Evolutionary conservation across 2,888 invertebrate species (phyloP).

Genomic region (Tanypteryx hageni): DNA sequence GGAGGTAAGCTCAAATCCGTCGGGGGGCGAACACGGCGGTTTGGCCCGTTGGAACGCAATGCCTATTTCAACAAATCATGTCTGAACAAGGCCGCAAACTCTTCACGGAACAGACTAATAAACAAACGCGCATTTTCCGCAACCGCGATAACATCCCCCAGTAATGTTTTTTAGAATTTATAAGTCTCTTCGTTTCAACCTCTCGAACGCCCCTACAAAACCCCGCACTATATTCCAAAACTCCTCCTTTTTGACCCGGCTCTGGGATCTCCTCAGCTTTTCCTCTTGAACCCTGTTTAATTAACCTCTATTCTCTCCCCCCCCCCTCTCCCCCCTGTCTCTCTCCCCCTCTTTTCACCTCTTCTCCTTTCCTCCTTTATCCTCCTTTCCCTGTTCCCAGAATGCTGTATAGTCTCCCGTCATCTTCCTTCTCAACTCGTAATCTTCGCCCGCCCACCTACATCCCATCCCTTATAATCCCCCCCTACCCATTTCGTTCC

Average conservation of each 20-base stretch:
- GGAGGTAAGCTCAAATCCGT: conserved; percentile 33
- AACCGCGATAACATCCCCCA: conserved; percentile 13
- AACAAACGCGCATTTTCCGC: conserved; percentile 20
- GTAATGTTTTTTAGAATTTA: conserved; percentile 56
- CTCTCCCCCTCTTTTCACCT: background rate
- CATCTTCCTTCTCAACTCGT: conserved; percentile 59
- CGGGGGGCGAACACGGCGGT: background rate
- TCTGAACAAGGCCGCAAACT: conserved; percentile 11
- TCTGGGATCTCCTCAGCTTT: conserved; percentile 44
- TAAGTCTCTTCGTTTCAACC: conserved; percentile 47
- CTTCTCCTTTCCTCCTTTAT: background rate
- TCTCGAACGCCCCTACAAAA: conserved; percentile 50
- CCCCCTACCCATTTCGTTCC: conserved; percentile 1
- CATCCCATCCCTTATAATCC: conserved; percentile 14
- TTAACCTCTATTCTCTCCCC: conserved; percentile 53
- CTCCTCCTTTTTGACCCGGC: conserved; percentile 58
- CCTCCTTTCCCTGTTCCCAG: conserved; percentile 23
- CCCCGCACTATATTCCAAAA: conserved; percentile 59
- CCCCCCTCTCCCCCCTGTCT: background rate
- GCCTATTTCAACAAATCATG: conserved; percentile 47
- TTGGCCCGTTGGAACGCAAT: background rate
- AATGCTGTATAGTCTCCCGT: conserved; percentile 54
- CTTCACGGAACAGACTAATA: conserved; percentile 10
- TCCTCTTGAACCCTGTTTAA: conserved; percentile 56
- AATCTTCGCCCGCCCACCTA: conserved; percentile 27